These are phyloP conservation scores for Nasonia giraulti DNA, from an alignment of 1,140 invertebrate genomes.

Conservation along the genomic window DNA sequence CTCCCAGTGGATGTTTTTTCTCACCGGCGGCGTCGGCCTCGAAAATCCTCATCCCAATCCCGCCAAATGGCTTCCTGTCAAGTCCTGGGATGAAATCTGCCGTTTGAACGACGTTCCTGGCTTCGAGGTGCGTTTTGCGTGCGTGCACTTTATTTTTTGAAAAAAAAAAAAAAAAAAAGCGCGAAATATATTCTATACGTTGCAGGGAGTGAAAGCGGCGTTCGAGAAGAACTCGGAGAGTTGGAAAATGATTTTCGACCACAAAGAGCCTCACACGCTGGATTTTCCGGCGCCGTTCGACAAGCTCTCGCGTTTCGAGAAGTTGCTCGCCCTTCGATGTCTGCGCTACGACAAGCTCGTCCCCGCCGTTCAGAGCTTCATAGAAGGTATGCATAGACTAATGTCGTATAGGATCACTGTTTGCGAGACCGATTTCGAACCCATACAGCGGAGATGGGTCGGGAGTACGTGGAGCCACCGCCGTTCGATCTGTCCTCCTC, in stretches of 20 bases:
- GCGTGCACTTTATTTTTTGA: no score
- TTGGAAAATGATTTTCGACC: conserved; percentile 88
- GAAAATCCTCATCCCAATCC: conserved; percentile 86
- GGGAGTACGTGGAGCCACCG: conserved; percentile 87
- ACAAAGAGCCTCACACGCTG: conserved; percentile 81
- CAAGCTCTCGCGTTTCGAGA: conserved; percentile 83
- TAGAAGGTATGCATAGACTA: conserved; percentile 76
- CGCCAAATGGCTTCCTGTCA: conserved; percentile 82
- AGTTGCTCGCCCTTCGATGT: conserved; percentile 86
- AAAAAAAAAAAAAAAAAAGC: no score
- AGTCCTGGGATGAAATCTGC: conserved; percentile 91
- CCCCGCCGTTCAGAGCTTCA: conserved; percentile 85
- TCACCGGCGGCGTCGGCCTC: conserved; percentile 90
- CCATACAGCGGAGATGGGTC: conserved; percentile 51
- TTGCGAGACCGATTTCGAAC: background rate
- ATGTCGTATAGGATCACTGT: no score
- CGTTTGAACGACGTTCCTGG: conserved; percentile 77
- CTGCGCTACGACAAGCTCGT: conserved; percentile 93
- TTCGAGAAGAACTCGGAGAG: conserved; percentile 75
- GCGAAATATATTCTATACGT: conserved; percentile 2
- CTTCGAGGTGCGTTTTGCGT: conserved; percentile 70
- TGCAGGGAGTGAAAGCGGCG: conserved; percentile 79
- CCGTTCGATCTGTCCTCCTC: conserved; percentile 91
- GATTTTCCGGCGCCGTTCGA: conserved; percentile 84
- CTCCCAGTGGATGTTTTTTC: conserved; percentile 89